Evolutionary conservation across 1,140 invertebrate species (phyloP).

Genomic region (Conus ventricosus): DNA sequence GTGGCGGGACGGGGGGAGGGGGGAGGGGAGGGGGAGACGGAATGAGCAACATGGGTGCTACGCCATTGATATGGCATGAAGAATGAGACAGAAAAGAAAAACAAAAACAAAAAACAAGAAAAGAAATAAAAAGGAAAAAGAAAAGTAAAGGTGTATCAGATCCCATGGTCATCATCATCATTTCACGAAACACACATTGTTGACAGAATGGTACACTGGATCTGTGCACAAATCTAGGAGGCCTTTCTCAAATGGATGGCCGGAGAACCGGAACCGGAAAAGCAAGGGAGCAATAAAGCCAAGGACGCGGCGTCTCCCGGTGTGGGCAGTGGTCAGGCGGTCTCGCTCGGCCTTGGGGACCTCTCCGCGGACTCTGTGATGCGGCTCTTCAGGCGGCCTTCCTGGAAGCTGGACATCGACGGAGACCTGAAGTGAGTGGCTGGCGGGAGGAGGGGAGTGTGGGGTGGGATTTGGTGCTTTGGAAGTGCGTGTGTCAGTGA

Average conservation of each 20-base stretch:
- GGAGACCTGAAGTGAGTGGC: not conserved
- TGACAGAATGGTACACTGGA: too few species aligned
- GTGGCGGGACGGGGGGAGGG: too few species aligned
- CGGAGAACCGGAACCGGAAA: not conserved
- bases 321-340: not conserved
- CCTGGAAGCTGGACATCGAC: slow-evolving; percentile 14
- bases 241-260: slow-evolving; percentile 22
- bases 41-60: too few species aligned
- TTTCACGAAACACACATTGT: too few species aligned
- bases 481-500: too few species aligned
- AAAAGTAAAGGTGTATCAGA: too few species aligned
- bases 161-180: too few species aligned
- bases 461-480: not conserved
- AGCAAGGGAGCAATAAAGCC: not conserved
- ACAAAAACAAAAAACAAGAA: too few species aligned
- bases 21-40: too few species aligned
- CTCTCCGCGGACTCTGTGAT: not conserved
- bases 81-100: too few species aligned
- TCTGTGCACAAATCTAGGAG: not conserved
- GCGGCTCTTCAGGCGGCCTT: not conserved
- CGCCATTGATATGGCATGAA: too few species aligned
- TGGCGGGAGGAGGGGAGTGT: not conserved
- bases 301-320: not conserved
- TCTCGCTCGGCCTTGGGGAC: not conserved
- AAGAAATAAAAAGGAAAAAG: too few species aligned